Percentiles rank a stretch among this genome's conserved stretches.
These are phyloP conservation scores for Nycticebus coucang DNA, from an alignment of 2,113 vertebrate species.

Conservation along the genomic window DNA sequence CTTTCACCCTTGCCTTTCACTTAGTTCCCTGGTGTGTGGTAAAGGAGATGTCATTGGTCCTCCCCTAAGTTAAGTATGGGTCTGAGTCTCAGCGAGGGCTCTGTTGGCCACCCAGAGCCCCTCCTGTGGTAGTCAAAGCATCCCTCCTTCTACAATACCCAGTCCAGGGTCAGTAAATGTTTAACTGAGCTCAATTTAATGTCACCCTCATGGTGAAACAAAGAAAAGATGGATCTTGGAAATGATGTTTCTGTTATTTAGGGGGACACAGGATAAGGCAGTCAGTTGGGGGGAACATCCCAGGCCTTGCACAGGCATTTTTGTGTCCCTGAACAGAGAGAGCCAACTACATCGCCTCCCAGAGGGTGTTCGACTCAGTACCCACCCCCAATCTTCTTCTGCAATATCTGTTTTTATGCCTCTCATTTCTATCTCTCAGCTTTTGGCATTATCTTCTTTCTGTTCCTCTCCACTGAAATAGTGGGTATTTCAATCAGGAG, in stretches of 20 bases:
- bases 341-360: not conserved
- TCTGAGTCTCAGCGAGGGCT: not conserved
- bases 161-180: not conserved
- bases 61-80: not conserved
- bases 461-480: not conserved
- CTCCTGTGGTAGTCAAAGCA: not conserved
- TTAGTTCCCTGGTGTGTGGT: not conserved
- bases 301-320: not conserved
- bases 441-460: not conserved
- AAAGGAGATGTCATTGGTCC: not conserved
- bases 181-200: not conserved
- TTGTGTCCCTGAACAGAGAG: not conserved
- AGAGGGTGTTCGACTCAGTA: accelerated
- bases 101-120: not conserved
- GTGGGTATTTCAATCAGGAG: not conserved
- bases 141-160: not conserved
- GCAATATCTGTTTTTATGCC: not conserved
- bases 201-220: not conserved
- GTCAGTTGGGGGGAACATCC: no score
- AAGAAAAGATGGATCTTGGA: not conserved
- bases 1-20: not conserved
- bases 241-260: not conserved
- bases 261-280: not conserved
- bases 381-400: not conserved
- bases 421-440: not conserved